Percentiles rank a stretch among this genome's conserved stretches.
Conservation (phyloP, 2,113 vertebrate species). For the Gallinago undulata region DNA sequence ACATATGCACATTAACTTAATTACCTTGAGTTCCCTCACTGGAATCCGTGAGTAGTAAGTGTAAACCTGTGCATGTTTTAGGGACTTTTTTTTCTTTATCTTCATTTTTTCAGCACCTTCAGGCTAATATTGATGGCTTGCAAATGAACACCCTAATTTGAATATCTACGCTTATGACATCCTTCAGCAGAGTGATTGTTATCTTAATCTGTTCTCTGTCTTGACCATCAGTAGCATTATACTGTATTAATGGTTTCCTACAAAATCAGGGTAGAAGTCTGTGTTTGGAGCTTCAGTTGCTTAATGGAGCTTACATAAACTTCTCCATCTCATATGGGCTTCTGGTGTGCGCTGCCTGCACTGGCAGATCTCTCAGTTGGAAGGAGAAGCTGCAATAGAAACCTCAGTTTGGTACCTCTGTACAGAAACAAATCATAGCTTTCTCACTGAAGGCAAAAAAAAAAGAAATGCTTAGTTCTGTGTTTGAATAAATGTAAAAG, state of each 20-base stretch:
- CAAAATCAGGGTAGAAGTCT: background rate
- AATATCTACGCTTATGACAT: background rate
- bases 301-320: background rate
- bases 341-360: background rate
- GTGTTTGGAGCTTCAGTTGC: background rate
- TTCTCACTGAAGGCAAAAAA: background rate
- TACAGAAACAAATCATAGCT: background rate
- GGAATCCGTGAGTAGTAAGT: background rate
- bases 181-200: background rate
- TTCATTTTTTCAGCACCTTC: background rate
- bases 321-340: background rate
- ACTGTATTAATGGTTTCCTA: background rate
- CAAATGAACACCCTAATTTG: background rate
- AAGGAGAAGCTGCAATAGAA: background rate
- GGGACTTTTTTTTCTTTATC: background rate
- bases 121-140: background rate
- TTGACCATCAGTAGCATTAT: background rate
- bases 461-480: background rate
- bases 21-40: background rate
- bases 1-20: conserved; percentile 32
- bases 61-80: background rate
- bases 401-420: background rate
- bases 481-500: background rate
- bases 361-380: background rate
- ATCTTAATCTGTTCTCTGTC: background rate